Conservation (phyloP, 2,797 vertebrate species). For the Tokudaia muenninki region DNA sequence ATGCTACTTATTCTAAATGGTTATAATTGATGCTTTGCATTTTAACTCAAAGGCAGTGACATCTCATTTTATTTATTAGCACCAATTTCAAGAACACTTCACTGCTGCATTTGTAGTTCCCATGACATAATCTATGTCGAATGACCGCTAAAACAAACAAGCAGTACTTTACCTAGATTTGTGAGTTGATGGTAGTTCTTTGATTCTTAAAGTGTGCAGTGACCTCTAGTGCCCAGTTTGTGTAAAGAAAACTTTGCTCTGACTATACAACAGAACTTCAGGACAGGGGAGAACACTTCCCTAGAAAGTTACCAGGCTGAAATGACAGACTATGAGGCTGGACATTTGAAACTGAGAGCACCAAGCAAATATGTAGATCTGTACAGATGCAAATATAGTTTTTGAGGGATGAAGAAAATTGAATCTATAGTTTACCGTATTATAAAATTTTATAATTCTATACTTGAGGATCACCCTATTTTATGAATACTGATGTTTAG, state of each 20-base stretch:
- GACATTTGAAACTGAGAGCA: background rate
- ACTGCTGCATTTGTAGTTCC: background rate
- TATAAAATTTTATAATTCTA: background rate
- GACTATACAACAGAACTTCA: rapidly evolving
- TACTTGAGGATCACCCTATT: background rate
- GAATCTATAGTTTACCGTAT: background rate
- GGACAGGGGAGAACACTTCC: background rate
- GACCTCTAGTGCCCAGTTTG: slow-evolving; percentile 67
- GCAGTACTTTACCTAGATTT: background rate
- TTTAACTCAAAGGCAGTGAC: background rate
- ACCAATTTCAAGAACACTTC: background rate
- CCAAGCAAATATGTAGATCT: background rate
- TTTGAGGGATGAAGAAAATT: background rate
- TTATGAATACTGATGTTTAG: slow-evolving; percentile 2
- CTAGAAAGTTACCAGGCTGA: background rate
- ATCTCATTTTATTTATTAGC: background rate
- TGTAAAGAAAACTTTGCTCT: background rate
- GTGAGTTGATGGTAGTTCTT: background rate
- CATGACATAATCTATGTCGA: too few species aligned
- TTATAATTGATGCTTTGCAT: background rate
- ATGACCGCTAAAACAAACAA: background rate
- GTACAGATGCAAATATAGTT: background rate
- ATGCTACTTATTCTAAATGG: background rate
- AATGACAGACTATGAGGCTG: background rate
- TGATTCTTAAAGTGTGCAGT: slow-evolving; percentile 40